Conservation (phyloP, 1,140 invertebrate species). For the Saxidomus purpurata region DNA sequence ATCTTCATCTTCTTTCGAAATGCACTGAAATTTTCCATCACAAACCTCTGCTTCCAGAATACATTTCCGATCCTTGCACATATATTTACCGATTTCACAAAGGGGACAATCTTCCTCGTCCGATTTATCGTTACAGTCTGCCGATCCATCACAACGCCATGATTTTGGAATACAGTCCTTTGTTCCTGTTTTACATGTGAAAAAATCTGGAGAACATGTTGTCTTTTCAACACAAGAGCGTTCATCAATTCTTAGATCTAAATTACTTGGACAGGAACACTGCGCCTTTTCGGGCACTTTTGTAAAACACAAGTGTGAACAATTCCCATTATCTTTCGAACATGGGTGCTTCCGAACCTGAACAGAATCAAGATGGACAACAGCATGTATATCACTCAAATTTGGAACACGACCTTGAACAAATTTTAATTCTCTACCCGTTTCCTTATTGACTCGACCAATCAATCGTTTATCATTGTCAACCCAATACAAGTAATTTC, state of each 20-base stretch:
- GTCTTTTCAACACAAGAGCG: conserved; percentile 83
- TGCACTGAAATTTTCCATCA: conserved; percentile 90
- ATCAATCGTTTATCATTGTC: conserved; percentile 93
- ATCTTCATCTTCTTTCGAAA: conserved; percentile 93
- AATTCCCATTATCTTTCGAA: conserved; percentile 88
- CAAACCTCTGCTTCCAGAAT: conserved; percentile 93
- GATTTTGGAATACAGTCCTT: conserved; percentile 83
- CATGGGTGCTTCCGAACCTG: conserved; percentile 78
- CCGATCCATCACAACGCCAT: conserved; percentile 87
- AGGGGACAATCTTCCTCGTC: conserved; percentile 95
- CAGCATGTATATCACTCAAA: conserved; percentile 89
- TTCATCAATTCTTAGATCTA: conserved; percentile 80
- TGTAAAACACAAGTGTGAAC: conserved; percentile 98
- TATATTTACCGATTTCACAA: conserved; percentile 88
- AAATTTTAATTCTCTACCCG: conserved; percentile 74
- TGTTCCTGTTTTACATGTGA: conserved; percentile 81
- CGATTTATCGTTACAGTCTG: conserved; percentile 92
- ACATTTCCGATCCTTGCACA: conserved; percentile 80
- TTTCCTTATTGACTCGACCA: conserved; percentile 80
- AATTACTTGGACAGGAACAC: conserved; percentile 83
- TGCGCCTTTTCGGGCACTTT: conserved; percentile 89
- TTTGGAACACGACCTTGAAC: conserved; percentile 87
- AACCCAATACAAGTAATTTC: conserved; percentile 99
- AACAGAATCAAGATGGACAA: conserved; percentile 78
- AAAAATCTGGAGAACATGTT: conserved; percentile 85